These are phyloP conservation scores for Todiramphus chloris DNA, from an alignment of 2,113 vertebrate genomes.

Conservation along the genomic window DNA sequence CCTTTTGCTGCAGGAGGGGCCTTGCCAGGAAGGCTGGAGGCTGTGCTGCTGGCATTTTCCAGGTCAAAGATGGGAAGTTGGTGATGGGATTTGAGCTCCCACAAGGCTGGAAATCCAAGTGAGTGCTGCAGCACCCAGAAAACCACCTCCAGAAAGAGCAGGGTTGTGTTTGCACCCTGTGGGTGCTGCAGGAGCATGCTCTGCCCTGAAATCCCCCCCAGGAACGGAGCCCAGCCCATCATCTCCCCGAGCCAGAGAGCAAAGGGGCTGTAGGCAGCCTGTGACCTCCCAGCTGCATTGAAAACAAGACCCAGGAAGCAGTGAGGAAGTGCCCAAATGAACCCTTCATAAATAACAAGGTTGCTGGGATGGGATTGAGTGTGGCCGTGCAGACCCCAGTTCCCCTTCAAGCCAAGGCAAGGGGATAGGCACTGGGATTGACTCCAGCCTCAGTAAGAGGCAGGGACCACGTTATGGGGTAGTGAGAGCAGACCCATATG, in stretches of 20 bases:
- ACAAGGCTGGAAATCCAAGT: background rate
- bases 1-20: background rate
- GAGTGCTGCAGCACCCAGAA: too few relatives aligned
- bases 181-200: background rate
- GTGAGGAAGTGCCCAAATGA: background rate
- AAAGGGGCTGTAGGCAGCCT: background rate
- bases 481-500: fast-evolving
- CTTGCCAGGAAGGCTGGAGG: fast-evolving
- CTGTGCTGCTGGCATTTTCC: background rate
- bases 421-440: background rate
- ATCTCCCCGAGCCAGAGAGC: background rate
- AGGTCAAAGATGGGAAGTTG: background rate
- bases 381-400: background rate
- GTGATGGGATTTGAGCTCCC: background rate
- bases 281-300: background rate
- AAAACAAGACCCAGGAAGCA: background rate
- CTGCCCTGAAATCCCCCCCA: background rate
- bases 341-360: background rate
- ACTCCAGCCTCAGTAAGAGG: background rate
- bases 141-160: background rate
- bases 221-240: background rate
- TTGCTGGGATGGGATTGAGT: background rate
- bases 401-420: background rate
- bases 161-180: background rate
- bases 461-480: background rate